Base-by-base conservation (phyloP, 1,140 invertebrate species). In the Aporrectodea caliginosa region DNA sequence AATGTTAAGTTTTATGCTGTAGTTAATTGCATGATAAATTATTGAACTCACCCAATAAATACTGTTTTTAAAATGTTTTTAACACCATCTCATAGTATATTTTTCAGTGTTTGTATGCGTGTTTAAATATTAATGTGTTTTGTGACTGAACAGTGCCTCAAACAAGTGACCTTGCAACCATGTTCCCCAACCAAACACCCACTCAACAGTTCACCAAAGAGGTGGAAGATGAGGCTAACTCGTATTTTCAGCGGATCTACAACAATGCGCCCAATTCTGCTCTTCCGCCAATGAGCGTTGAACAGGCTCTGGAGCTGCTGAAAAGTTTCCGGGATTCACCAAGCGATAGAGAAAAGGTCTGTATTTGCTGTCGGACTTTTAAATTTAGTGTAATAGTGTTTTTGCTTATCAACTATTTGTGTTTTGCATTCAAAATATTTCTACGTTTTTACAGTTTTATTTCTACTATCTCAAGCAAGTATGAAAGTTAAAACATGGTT, bases 181-280 rank as follows among this genome's bases (percentile, higher is more conserved):
- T 58, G 43, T 58, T 58, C 22, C 43, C 43, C 6, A 58, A 58
- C 22, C 43, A 58, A 58, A 22, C 16, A 22, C n/a, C 16, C 0
- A 76, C 84, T 69, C 86, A 87, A 71, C 84, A 86, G 35, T 90
- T 98, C 14, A 93, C 94, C 0, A 97, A 97, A 87, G 97, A 98
- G 85, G 94, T 98, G 22, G 97, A 99, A 88, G 96, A 98, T 87
- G 97, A 99, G 90, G 97, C 97, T 0, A 98, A 98, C 86, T 93
- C 95, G 68, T 98, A 98, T 85, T 99, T 99, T 86, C 96, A 98
- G 87, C 91, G 95, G 80, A 98, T 99, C 83, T 99, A 98, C 89
- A 98, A 98, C 89, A 95, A 97, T 90, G 94, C 95, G 2, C 95
- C 95, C 0, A 93, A 96, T 89, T 94, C 95, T 0, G 95, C 94